These are phyloP conservation scores for Cydia strobilella DNA, from an alignment of 1,140 invertebrate genomes.

Conservation along the genomic window DNA sequence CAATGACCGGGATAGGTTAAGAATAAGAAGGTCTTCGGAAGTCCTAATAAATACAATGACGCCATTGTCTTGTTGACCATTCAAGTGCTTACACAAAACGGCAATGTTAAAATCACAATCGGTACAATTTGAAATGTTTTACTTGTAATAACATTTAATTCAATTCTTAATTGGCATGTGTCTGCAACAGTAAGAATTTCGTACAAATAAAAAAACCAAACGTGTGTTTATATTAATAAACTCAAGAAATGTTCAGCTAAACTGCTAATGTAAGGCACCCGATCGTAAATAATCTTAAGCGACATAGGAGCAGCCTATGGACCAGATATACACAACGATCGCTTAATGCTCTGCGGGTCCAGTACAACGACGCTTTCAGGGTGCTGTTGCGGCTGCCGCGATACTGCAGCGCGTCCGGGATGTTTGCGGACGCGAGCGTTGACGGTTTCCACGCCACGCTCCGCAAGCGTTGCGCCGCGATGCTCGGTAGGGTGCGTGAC, in stretches of 20 bases:
- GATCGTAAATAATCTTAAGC: neutral
- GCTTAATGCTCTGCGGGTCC: too few species aligned
- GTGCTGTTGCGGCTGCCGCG: too few species aligned
- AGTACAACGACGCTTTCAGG: too few species aligned
- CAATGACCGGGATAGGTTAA: slow-evolving; percentile 1
- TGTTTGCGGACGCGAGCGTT: too few species aligned
- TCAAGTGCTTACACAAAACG: neutral
- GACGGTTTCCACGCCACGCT: too few species aligned
- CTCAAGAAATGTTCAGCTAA: neutral
- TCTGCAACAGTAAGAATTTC: neutral
- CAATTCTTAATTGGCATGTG: too few species aligned
- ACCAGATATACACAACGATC: too few species aligned
- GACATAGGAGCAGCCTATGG: too few species aligned
- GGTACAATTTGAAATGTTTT: neutral
- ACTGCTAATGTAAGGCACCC: neutral
- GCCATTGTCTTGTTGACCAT: neutral
- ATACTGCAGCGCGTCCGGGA: too few species aligned
- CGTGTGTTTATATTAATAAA: neutral
- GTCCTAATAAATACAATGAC: slow-evolving; percentile 2
- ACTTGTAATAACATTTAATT: neutral
- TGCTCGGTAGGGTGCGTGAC: too few species aligned
- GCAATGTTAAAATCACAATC: neutral
- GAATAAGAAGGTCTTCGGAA: neutral
- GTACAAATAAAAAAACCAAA: neutral
- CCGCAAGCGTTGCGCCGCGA: too few species aligned